A percentile compares a stretch with the other conserved stretches of the same genome.
These are phyloP conservation scores for Ictalurus furcatus DNA, from an alignment of 2,113 vertebrate genomes.

Conservation along the genomic window DNA sequence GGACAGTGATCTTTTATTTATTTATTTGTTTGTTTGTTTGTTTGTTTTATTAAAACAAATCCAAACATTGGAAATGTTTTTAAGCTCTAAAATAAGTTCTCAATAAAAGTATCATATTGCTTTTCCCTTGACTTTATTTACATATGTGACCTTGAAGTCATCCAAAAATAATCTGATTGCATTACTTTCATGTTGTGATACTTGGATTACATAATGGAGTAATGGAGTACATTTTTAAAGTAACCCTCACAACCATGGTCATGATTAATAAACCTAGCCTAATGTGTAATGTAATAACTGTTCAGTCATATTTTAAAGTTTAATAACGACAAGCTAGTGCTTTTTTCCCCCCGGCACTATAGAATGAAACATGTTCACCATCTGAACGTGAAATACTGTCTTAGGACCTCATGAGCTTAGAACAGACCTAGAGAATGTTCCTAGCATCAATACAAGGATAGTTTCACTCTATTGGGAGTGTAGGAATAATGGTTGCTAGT, in stretches of 20 bases:
- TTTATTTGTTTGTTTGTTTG: too few species aligned
- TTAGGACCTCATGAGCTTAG: not conserved
- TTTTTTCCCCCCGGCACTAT: not conserved
- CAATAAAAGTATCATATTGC: too few species aligned
- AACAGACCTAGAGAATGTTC: not conserved
- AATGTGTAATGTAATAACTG: not conserved
- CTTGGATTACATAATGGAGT: too few species aligned
- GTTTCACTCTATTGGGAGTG: slow-evolving; percentile 14
- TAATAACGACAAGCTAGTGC: not conserved
- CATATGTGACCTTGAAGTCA: too few species aligned
- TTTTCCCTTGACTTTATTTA: too few species aligned
- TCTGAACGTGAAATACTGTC: not conserved
- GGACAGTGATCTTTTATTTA: too few species aligned
- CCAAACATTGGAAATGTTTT: too few species aligned
- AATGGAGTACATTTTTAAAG: too few species aligned
- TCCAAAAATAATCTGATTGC: too few species aligned
- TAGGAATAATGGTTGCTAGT: not conserved
- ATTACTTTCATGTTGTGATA: too few species aligned
- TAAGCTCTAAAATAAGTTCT: too few species aligned
- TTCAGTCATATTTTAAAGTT: not conserved
- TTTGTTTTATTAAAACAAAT: too few species aligned
- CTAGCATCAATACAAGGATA: not conserved
- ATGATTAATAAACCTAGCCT: slow-evolving; percentile 21
- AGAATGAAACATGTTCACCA: not conserved
- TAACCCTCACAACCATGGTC: not conserved